Evolutionary conservation across 2,888 invertebrate species (phyloP).

Genomic region (Thelaira solivaga): DNA sequence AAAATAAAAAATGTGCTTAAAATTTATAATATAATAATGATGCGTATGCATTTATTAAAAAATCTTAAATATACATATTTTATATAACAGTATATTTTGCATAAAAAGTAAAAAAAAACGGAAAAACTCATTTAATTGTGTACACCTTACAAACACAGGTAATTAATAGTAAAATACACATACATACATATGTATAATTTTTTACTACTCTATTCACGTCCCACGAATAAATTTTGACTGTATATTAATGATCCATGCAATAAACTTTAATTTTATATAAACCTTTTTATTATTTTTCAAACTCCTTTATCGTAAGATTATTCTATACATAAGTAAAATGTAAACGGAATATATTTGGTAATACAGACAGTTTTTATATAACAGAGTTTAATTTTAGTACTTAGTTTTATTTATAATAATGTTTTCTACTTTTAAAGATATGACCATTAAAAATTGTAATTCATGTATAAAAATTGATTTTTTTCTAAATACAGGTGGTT

Average conservation of each 20-base stretch:
- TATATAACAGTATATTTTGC: conserved; percentile 11
- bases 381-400: conserved; percentile 51
- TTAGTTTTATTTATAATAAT: conserved; percentile 12
- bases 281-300: conserved; percentile 44
- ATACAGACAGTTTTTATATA: conserved; percentile 57
- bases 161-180: too few relatives aligned
- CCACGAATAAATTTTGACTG: neutral
- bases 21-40: conserved; percentile 26
- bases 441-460: conserved; percentile 47
- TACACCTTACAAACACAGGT: neutral
- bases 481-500: conserved; percentile 45
- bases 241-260: neutral
- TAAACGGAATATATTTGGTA: conserved; percentile 60
- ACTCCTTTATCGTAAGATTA: conserved; percentile 40
- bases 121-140: neutral
- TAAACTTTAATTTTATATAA: conserved; percentile 34
- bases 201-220: too few relatives aligned
- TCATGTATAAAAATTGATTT: conserved; percentile 43
- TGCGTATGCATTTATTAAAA: conserved; percentile 15
- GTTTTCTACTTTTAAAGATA: conserved; percentile 54
- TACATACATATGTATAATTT: too few relatives aligned
- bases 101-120: neutral
- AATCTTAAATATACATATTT: conserved; percentile 38
- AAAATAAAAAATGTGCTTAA: conserved; percentile 46
- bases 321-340: conserved; percentile 54